Evolutionary conservation across 2,888 invertebrate species (phyloP).

Genomic region (Conops quadrifasciatus): DNA sequence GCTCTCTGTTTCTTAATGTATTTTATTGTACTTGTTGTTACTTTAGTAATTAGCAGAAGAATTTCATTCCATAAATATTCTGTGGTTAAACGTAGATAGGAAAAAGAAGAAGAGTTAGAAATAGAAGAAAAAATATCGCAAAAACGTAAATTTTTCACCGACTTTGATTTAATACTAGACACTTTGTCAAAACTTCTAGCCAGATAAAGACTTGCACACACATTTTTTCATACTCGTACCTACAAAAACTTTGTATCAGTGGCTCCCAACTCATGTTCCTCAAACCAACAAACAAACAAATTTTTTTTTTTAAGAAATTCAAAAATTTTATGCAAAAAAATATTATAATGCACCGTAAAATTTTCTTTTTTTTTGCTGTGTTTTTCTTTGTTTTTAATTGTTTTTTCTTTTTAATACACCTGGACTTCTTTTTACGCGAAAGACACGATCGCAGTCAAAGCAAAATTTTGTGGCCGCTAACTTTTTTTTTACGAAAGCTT

Average conservation of each 20-base stretch:
- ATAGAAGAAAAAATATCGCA: no score
- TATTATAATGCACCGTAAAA: no score
- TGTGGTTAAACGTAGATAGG: not conserved
- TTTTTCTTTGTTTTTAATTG: no score
- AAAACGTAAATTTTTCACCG: slow-evolving; percentile 21
- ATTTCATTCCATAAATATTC: not conserved
- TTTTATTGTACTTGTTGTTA: not conserved
- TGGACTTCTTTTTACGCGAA: no score
- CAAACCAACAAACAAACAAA: not conserved
- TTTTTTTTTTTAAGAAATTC: slow-evolving; percentile 29
- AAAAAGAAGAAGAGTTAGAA: no score
- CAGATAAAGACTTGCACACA: not conserved
- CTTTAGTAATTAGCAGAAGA: slow-evolving; percentile 2
- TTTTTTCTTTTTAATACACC: no score
- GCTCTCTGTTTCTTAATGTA: not conserved
- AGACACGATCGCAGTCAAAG: no score
- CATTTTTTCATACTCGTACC: not conserved
- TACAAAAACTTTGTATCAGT: not conserved
- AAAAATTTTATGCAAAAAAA: slow-evolving; percentile 40
- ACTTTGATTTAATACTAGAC: slow-evolving; percentile 48
- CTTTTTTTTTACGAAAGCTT: no score
- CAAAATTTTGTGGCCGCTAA: no score
- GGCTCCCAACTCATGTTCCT: not conserved
- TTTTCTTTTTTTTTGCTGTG: no score
- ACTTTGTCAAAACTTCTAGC: slow-evolving; percentile 47